phyloP scores from a whole-genome alignment of 2,888 invertebrate genomes.

The Caenorhabditis zanzibari region DNA sequence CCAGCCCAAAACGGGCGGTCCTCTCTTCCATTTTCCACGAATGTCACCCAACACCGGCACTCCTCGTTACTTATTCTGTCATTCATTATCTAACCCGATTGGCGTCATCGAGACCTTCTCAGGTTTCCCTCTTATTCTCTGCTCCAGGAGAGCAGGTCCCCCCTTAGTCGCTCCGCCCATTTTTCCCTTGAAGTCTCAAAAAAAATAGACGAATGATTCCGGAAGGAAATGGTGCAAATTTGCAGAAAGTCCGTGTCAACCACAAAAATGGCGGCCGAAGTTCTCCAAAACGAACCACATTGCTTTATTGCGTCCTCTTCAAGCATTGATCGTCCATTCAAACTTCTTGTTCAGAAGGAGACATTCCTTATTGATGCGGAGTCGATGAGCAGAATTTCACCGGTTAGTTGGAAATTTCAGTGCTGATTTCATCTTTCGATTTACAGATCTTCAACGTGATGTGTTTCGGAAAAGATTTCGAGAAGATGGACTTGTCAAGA shows the following conservation, averaged over 20 bases:
- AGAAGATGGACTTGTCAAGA: conserved; percentile 77
- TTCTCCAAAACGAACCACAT: conserved; percentile 63
- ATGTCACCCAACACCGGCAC: conserved; percentile 60
- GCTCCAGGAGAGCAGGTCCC: conserved; percentile 2
- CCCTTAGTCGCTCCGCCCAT: conserved; percentile 25
- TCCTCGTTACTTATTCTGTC: conserved; percentile 60
- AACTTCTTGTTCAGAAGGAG: conserved; percentile 68
- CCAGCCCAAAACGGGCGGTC: conserved; percentile 32
- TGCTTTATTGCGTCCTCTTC: conserved; percentile 68
- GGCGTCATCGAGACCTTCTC: conserved; percentile 64
- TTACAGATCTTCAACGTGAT: conserved; percentile 80
- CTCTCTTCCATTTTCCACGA: conserved; percentile 16
- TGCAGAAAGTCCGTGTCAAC: conserved; percentile 36
- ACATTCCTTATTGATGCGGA: conserved; percentile 75
- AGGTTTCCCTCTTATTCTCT: conserved; percentile 25
- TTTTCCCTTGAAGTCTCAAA: conserved; percentile 2
- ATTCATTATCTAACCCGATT: conserved; percentile 60
- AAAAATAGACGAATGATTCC: background rate
- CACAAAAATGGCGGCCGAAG: conserved; percentile 70
- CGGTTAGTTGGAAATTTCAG: conserved; percentile 34
- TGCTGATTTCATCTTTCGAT: background rate
- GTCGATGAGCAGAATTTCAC: conserved; percentile 74
- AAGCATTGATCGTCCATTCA: conserved; percentile 76
- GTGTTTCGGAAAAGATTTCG: conserved; percentile 81
- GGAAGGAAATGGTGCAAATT: conserved; percentile 30